Evolutionary conservation across 53 echinoderm and acorn worm genomes (phyloP), one percentile per base, ranked within the genome.

Genomic region (Actinopyga echinites): DNA sequence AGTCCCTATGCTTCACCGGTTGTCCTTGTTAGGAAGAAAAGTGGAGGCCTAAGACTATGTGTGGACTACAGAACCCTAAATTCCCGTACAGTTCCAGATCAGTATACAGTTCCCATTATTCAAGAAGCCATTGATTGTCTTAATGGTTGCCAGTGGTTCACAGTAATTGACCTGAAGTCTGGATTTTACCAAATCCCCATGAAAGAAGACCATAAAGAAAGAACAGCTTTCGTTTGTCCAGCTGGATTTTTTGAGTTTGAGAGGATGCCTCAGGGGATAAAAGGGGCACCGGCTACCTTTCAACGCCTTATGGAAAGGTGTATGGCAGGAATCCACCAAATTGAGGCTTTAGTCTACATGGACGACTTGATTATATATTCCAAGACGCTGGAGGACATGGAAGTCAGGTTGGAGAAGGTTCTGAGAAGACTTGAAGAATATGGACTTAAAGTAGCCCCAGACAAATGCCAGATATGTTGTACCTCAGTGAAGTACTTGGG

Each of bases 81-180:
- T 36, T 38, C 85, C 19, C 62, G 86, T 35, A 87, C 90, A 29
- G 34, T 74, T 0, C 82, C 82, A 5, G 86, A 90, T 44, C 86
- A 89, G 55, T 90, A 87, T 38, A 42, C 90, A 30, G 86, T 90
- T 17, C 90, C 90, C n/a, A 29, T 86, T 15, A 83, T 90, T 1
- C 86, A 86, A 60, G 86, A 87, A 23, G 86, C 83, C 30, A 64
- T 90, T 2, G 83, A 87, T 34, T 87, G 56, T 29, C 84, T 91
- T 15, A 79, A 84, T 43, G 87, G 87, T 21, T 64, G 80, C 35
- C 32, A 80, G 21, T 87, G 84, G 90, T 89, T 89, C 55, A 38
- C 85, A 8, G 80, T 85, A 1, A 80, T 89, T 15, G 90, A 89
- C 63, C 62, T 85, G 3, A 89, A 85, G 44, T 89, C 90, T 22